Evolutionary conservation across 2,113 vertebrate genomes (phyloP).

Genomic region (Australoheros scitulus): DNA sequence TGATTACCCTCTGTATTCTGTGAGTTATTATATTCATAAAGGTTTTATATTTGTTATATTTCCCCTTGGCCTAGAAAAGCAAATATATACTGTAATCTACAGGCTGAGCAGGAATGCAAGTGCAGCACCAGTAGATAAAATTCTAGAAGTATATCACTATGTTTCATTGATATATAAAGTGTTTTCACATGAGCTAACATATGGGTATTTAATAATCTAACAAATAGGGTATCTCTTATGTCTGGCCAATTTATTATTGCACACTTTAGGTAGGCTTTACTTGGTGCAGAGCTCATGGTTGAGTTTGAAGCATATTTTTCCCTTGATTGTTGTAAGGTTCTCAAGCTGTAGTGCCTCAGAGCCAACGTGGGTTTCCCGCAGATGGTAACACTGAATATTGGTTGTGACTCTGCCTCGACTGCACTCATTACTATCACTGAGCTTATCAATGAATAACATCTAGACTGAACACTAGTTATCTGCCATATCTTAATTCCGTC

Average conservation of each 20-base stretch:
- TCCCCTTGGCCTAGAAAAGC: background rate
- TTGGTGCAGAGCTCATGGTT: too few species aligned
- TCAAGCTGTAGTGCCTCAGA: background rate
- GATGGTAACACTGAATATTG: background rate
- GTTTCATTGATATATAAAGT: background rate
- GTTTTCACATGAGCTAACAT: background rate
- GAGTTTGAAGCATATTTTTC: constrained; percentile 8
- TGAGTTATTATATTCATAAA: background rate
- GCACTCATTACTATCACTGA: background rate
- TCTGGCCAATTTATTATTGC: too few species aligned
- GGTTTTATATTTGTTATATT: background rate
- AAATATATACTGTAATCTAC: background rate
- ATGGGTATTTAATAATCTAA: background rate
- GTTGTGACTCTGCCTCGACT: background rate
- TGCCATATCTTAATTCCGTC: background rate
- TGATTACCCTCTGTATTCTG: background rate
- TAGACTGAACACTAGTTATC: background rate
- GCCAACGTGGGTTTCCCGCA: background rate
- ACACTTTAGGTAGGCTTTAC: too few species aligned
- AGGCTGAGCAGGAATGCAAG: too few species aligned
- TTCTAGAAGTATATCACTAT: background rate
- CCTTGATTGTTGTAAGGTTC: background rate
- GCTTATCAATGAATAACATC: background rate
- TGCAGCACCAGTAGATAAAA: background rate
- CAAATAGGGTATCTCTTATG: background rate